Base-by-base conservation (phyloP, 2,113 vertebrate genomes). In the Syrrhaptes paradoxus region DNA sequence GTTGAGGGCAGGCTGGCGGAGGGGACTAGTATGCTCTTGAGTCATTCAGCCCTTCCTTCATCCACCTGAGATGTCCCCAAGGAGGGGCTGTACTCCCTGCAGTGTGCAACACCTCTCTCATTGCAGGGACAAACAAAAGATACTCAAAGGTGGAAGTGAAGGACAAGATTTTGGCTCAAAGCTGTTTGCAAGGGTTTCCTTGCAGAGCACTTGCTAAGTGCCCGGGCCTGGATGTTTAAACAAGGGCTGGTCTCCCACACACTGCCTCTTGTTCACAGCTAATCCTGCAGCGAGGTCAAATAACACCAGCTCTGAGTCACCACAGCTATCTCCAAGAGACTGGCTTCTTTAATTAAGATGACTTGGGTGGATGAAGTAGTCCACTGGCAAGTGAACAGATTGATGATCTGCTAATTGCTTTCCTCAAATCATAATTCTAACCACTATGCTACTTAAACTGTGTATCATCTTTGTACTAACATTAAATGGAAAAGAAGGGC, bases 301-400 rank as follows among this genome's bases (percentile, higher is more conserved):
- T 63, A 95, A 96, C 25, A 1, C 89, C 36, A 85, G 28, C 80
- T 85, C 66, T 94, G 90, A 96, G 94, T 97, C 94, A 96, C 79
- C 76, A 41, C 32, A 91, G 66, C 36, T 55, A 96, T 96, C 73
- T 58, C 92, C 97, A 94, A 82, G 93, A 63, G 9, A 31, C 4
- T 74, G 49, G 16, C 4, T 73, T 58, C 58, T 73, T 88, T 73
- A 72, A 26, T 75, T 59, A 74, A 55, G 29, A 41, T 86, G 13
- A 52, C 21, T 86, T 77, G 21, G 31, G 32, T 76, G 66, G 62
- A 45, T 73, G 36, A 84, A 88, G 68, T 54, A 77, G 84, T 65
- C 68, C 46, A 73, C 54, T 87, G 85, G 66, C 71, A 95, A 87
- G 45, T 54, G 57, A 88, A 66, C 15, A 57, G 49, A 43, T 24